A percentile compares a stretch with the other conserved stretches of the same genome.
phyloP scores from a whole-genome alignment of 2,888 invertebrate species.

The Bursaphelenchus okinawaensis region DNA sequence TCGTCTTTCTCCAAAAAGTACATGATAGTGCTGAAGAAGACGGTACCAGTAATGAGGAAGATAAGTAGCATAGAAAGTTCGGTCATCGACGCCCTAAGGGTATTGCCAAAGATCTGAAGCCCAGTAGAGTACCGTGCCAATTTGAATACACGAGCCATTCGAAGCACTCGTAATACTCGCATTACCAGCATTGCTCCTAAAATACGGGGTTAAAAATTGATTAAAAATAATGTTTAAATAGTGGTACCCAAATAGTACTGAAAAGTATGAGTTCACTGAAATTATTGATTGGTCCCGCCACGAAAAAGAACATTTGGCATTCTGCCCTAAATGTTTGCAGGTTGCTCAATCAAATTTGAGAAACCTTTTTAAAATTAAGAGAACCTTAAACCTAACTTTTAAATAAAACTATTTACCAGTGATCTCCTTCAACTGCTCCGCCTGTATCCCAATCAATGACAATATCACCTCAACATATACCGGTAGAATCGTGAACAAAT shows the following conservation, averaged over 20 bases:
- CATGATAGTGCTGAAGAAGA: slow-evolving; percentile 56
- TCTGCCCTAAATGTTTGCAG: too few relatives aligned
- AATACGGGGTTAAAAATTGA: slow-evolving; percentile 1
- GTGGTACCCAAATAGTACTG: too few relatives aligned
- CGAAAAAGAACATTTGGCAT: too few relatives aligned
- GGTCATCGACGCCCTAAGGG: slow-evolving; percentile 47
- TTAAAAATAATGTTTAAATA: too few relatives aligned
- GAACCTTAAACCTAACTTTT: too few relatives aligned
- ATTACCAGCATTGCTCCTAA: slow-evolving; percentile 56
- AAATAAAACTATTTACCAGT: too few relatives aligned
- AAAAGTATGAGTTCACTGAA: too few relatives aligned
- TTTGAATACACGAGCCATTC: slow-evolving; percentile 56
- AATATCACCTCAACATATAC: slow-evolving; percentile 52
- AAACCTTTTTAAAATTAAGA: too few relatives aligned
- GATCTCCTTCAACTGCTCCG: slow-evolving; percentile 45
- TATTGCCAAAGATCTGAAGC: slow-evolving; percentile 53
- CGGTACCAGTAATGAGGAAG: slow-evolving; percentile 55
- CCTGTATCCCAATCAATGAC: slow-evolving; percentile 42
- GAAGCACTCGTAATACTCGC: slow-evolving; percentile 51
- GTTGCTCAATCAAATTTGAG: too few relatives aligned
- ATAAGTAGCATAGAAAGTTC: slow-evolving; percentile 54
- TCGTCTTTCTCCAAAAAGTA: slow-evolving; percentile 56
- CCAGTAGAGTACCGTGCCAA: slow-evolving; percentile 54
- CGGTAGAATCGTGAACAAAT: slow-evolving; percentile 54
- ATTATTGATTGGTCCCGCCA: too few relatives aligned